phyloP scores from a whole-genome alignment of 1,140 invertebrate genomes.

The Cydia strobilella region DNA sequence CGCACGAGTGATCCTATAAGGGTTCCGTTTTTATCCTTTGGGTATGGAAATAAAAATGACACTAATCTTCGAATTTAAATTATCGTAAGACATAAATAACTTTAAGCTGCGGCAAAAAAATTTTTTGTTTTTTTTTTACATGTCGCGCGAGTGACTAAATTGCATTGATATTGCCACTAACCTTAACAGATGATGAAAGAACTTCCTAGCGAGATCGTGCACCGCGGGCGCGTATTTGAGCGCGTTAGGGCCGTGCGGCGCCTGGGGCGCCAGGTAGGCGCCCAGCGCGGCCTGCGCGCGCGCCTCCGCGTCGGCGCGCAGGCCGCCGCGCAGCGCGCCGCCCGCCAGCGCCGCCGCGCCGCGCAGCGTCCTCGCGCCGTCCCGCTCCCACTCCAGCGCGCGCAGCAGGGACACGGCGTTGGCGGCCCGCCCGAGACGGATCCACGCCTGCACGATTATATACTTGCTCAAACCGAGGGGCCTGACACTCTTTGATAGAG shows the following conservation, averaged over 20 bases:
- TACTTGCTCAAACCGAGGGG: too few species aligned
- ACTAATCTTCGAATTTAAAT: too few species aligned
- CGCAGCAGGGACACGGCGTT: conserved; percentile 59
- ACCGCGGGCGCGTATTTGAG: conserved; percentile 54
- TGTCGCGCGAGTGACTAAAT: too few species aligned
- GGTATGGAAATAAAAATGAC: too few species aligned
- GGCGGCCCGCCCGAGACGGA: conserved; percentile 49
- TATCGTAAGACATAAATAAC: too few species aligned
- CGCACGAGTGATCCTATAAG: too few species aligned
- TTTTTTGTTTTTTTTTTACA: too few species aligned
- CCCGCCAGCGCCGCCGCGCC: not conserved
- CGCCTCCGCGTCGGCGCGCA: conserved; percentile 38
- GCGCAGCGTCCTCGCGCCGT: not conserved
- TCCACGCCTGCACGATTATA: conserved; percentile 54
- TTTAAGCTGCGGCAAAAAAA: too few species aligned
- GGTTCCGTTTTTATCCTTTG: too few species aligned
- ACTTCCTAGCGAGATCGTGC: conserved; percentile 69
- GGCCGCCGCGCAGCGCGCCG: not conserved
- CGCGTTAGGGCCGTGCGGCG: conserved; percentile 49
- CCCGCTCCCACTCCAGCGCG: conserved; percentile 61
- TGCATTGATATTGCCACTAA: too few species aligned
- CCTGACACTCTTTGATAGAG: too few species aligned
- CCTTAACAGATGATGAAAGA: conserved; percentile 73
- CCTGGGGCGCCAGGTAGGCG: conserved; percentile 59
- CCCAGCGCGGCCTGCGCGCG: conserved; percentile 62